Evolutionary conservation across 2,113 vertebrate species (phyloP), one percentile per base, ranked within the genome.

Genomic region (Jacana jacana): DNA sequence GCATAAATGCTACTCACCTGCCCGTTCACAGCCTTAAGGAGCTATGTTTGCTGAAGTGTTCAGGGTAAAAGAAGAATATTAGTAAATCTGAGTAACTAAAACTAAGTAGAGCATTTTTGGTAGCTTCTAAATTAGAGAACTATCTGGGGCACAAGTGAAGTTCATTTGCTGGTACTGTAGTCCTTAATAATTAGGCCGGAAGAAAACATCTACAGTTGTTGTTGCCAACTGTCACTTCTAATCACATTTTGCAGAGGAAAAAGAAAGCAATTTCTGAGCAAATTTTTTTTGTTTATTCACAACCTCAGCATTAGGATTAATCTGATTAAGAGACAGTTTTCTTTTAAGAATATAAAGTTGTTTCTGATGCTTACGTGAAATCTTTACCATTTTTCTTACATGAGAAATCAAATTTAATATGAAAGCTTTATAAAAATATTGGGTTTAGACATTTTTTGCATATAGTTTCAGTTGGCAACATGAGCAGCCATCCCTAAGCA

Each of bases 171-270:
- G 44, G 49, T 61, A 30, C 89, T 81, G 57, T 25, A 92, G 60
- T 66, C 91, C 83, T 91, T 60, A 66, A 23, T 78, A 79, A 94
- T 75, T 78, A 91, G 83, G 39, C 42, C 89, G 84, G 77, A 75
- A 88, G 72, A 92, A 95, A 91, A 81, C 39, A 81, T 70, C 35
- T 46, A 58, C 42, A 61, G 25, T 75, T 68, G 18, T 40, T 84
- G 40, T 30, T 93, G 88, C 71, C 95, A 97, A 37, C 55, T 91
- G 80, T 91, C 91, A 91, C 31, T 66, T 95, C 63, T 22, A 93
- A 93, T 92, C 46, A 73, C 17, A 49, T 63, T 81, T 76, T 40
- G 37, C 35, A 81, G 18, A 90, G 9, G 7, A 65, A 68, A 87
- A 88, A 80, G 6, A 63, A 75, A 17, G 8, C 58, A 25, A 68